Base-by-base conservation (phyloP, 2,113 vertebrate genomes). In the Candoia aspera region DNA sequence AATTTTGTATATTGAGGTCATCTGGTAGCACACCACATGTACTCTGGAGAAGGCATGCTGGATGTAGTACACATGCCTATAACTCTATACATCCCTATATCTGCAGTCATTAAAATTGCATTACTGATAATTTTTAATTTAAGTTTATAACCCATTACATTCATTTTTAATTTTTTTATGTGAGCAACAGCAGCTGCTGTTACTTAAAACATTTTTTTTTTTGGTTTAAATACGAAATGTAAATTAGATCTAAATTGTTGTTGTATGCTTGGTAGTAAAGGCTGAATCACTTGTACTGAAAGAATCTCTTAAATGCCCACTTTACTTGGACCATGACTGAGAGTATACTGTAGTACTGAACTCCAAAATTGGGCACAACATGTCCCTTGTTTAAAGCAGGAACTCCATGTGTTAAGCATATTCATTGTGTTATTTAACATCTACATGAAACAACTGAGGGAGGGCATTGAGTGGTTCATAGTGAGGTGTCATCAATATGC, bases 61-160 rank as follows among this genome's bases (percentile, higher is more conserved):
- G 54, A 92, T 73, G 33, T 0, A 73, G n/a, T 73, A 73, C n/a
- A 73, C 94, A 79, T 96, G 88, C 92, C 93, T n/a, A 91, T 94
- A 95, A 91, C 93, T 95, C 94, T 91, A 94, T 79, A 87, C 58
- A 92, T 85, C 84, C 37, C 53, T 95, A 64, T 86, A 95, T 93
- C 91, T 93, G n/a, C 91, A 95, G 84, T 91, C 92, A 95, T 95
- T 94, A 94, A 92, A 60, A 94, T 95, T 96, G 91, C 90, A 94
- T 95, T 96, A 96, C 95, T 95, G 94, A 96, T 96, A 89, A 96
- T 92, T 96, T 97, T 94, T 94, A 94, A 96, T 96, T 97, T 95
- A 95, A 95, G 96, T 97, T 96, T 96, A 95, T 96, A 94, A 92
- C 54, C 83, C 83, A 92, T 91, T 94, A 92, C 90, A 90, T 94